phyloP scores from a whole-genome alignment of 2,113 vertebrate genomes.

The Coryphaenoides rupestris region DNA sequence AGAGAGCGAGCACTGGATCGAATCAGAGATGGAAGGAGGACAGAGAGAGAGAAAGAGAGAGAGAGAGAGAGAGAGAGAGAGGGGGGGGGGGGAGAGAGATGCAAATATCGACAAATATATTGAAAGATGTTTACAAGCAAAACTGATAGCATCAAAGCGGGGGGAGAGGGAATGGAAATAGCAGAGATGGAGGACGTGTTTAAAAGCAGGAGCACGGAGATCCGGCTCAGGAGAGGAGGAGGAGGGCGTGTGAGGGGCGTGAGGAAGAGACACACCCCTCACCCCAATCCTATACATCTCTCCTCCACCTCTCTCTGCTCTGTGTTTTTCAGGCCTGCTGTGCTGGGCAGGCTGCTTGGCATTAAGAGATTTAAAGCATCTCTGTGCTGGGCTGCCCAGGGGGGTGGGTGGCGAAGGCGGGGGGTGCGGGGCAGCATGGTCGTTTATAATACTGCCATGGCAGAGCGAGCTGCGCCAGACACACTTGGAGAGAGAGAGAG shows the following conservation, averaged over 20 bases:
- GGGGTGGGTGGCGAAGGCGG: too few relatives aligned
- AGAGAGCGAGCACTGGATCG: background rate
- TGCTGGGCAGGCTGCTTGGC: conserved; percentile 16
- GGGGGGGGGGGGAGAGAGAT: too few relatives aligned
- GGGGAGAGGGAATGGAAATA: conserved; percentile 24
- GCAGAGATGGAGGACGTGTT: conserved; percentile 4
- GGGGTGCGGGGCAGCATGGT: background rate
- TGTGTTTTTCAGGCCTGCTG: conserved; percentile 13
- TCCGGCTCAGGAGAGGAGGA: too few relatives aligned
- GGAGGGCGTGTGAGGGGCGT: too few relatives aligned
- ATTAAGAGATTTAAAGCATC: conserved; percentile 44
- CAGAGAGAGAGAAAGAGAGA: conserved; percentile 23
- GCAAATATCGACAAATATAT: too few relatives aligned
- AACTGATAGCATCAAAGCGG: too few relatives aligned
- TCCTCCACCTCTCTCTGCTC: too few relatives aligned
- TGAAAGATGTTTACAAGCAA: too few relatives aligned
- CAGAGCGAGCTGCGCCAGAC: background rate
- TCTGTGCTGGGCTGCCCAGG: too few relatives aligned
- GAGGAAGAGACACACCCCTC: too few relatives aligned
- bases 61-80: conserved; percentile 13
- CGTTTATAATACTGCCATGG: background rate
- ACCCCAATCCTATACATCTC: too few relatives aligned
- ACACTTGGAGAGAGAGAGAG: background rate
- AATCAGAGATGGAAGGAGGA: conserved; percentile 11
- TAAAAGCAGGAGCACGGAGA: too few relatives aligned